A percentile compares a stretch with the other conserved stretches of the same genome.
Conservation (phyloP, 2,888 invertebrate genomes). For the Ferdinandea cuprea region DNA sequence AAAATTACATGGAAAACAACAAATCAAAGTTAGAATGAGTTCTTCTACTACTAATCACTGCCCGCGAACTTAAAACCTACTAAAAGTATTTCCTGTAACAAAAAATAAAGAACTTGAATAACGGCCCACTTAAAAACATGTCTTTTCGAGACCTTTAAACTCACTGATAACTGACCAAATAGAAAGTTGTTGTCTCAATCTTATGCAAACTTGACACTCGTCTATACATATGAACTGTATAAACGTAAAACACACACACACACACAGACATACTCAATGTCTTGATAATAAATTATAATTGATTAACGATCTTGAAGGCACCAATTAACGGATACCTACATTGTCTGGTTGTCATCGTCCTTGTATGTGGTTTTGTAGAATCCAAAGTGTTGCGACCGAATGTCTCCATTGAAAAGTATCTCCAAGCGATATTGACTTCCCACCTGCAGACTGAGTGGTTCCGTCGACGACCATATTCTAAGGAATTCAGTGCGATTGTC, state of each 20-base stretch:
- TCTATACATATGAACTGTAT: not conserved
- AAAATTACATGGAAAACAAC: too few relatives aligned
- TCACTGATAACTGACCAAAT: constrained; percentile 18
- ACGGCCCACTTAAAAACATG: not conserved
- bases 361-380: constrained; percentile 86
- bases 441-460: constrained; percentile 79
- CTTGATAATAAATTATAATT: not conserved
- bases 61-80: too few relatives aligned
- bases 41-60: too few relatives aligned
- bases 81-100: too few relatives aligned
- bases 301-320: constrained; percentile 18
- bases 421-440: constrained; percentile 79
- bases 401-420: constrained; percentile 85
- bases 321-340: constrained; percentile 77
- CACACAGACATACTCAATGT: not conserved
- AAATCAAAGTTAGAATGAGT: too few relatives aligned
- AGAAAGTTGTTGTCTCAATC: not conserved
- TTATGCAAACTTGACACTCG: not conserved
- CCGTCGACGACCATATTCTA: constrained; percentile 78
- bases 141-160: constrained; percentile 20
- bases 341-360: constrained; percentile 80
- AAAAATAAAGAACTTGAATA: not conserved
- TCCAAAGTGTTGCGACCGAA: constrained; percentile 86
- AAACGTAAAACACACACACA: not conserved
- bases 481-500: constrained; percentile 77